Percentiles rank a stretch among this genome's conserved stretches.
Conservation (phyloP, 1,140 invertebrate species). For the Brachionus rotundiformis region DNA sequence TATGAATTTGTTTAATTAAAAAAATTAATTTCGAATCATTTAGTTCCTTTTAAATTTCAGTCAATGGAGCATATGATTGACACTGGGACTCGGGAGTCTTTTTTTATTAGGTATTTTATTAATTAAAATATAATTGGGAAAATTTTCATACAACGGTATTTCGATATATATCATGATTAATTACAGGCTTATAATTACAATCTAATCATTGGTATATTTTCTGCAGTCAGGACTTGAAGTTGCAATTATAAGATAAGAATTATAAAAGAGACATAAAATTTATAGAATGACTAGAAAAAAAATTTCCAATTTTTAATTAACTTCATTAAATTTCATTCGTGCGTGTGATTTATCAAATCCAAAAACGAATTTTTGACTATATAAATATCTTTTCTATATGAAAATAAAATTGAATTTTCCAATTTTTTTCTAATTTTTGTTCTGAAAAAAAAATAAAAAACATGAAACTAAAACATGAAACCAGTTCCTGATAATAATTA, state of each 20-base stretch:
- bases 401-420: slow-evolving; percentile 23
- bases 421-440: slow-evolving; percentile 28
- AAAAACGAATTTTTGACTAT: slow-evolving; percentile 16
- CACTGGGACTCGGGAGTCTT: background rate
- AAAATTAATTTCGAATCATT: slow-evolving; percentile 45
- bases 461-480: slow-evolving; percentile 45
- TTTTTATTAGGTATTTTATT: slow-evolving; percentile 28
- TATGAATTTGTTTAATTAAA: slow-evolving; percentile 29
- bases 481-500: slow-evolving; percentile 13
- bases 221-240: slow-evolving; percentile 1
- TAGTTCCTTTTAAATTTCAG: slow-evolving; percentile 6
- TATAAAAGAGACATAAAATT: slow-evolving; percentile 20
- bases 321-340: slow-evolving; percentile 50
- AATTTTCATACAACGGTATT: slow-evolving; percentile 29
- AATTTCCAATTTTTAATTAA: slow-evolving; percentile 45
- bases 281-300: background rate
- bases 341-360: slow-evolving; percentile 50
- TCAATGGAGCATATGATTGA: slow-evolving; percentile 38
- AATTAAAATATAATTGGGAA: slow-evolving; percentile 48
- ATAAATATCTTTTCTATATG: slow-evolving; percentile 40
- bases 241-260: slow-evolving; percentile 48
- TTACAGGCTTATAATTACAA: slow-evolving; percentile 38
- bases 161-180: slow-evolving; percentile 37
- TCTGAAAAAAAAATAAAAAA: background rate
- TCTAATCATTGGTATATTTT: slow-evolving; percentile 9